Evolutionary conservation across 2,797 vertebrate genomes (phyloP), one percentile per base, ranked within the genome.

Genomic region (Uromys caudimaculatus): DNA sequence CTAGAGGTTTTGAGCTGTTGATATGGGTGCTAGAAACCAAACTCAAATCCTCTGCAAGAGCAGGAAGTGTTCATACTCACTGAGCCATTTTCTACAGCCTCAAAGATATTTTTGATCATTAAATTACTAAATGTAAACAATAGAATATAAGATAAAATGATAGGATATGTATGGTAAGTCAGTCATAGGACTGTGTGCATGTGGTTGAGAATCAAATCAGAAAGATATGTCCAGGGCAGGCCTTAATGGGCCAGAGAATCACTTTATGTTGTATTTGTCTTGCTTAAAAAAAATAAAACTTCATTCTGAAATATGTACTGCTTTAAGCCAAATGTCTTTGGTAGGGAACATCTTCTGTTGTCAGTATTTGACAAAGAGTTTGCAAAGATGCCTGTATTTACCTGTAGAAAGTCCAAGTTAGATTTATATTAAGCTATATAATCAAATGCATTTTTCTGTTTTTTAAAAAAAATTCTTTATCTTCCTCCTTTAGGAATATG

Each of bases 381-480:
- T 44, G 35, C 89, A 95, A 91, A 94, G 69, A 60, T 54, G 7
- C 24, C 24, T 11, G 13, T 87, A 84, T 89, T 95, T 93, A 67
- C 41, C 71, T 92, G 9, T 32, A 91, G 52, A 97, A 96, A 96
- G 92, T 84, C 44, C 54, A 95, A 92, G 75, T 79, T 60, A 81
- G 44, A 58, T 93, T 79, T 47, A 9, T 89, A 82, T 47, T 82
- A 73, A 67, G 32, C 52, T 91, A 29, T 89, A 4, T 32, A 56
- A 85, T 85, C 73, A 91, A 90, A 67, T 89, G 29, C n/a, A 90
- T 81, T 90, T 50, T 92, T 93, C 73, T 76, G 41, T 88, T 21
- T 47, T 92, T 88, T 62, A 44, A n/a, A n/a, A 84, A 91, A 93
- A 79, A 56, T 81, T 94, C 1, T 16, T 79, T 79, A 83, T 76